phyloP scores from a whole-genome alignment of 2,888 invertebrate genomes.

The Dicroscelio sp. region DNA sequence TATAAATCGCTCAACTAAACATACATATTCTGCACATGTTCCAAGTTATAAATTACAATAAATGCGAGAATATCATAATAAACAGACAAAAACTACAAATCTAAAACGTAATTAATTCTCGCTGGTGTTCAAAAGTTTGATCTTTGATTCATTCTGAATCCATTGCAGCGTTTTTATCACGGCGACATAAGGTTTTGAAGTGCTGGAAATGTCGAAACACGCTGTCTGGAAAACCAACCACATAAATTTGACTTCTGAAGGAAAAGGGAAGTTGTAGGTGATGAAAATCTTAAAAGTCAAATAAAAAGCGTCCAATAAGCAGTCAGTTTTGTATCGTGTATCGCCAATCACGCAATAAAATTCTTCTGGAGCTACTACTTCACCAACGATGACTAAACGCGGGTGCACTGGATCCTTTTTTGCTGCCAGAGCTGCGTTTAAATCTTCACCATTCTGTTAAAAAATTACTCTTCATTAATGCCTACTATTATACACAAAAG shows the following conservation, averaged over 20 bases:
- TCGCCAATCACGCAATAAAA: conserved; percentile 46
- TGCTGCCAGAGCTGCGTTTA: neutral
- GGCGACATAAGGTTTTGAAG: conserved; percentile 4
- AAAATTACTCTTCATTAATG: too few species aligned
- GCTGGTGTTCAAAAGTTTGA: conserved; percentile 4
- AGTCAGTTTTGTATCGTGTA: conserved; percentile 13
- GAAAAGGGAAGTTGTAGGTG: conserved; percentile 46
- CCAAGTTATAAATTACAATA: neutral
- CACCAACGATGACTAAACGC: conserved; percentile 39
- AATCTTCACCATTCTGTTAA: conserved; percentile 2
- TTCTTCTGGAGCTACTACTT: neutral
- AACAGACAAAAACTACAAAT: too few species aligned
- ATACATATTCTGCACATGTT: neutral
- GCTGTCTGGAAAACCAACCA: conserved; percentile 36
- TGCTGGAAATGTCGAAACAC: neutral
- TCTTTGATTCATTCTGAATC: conserved; percentile 11
- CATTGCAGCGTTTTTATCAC: conserved; percentile 35
- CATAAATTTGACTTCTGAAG: conserved; percentile 16
- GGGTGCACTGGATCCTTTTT: conserved; percentile 27
- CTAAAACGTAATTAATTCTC: too few species aligned
- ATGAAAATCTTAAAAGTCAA: conserved; percentile 32
- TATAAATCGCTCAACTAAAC: neutral
- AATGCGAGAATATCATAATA: too few species aligned
- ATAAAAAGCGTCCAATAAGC: conserved; percentile 23
- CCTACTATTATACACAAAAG: too few species aligned